Percentiles rank a stretch among this genome's conserved stretches.
Conservation (phyloP, 1,140 invertebrate species). For the Penaeus vannamei region DNA sequence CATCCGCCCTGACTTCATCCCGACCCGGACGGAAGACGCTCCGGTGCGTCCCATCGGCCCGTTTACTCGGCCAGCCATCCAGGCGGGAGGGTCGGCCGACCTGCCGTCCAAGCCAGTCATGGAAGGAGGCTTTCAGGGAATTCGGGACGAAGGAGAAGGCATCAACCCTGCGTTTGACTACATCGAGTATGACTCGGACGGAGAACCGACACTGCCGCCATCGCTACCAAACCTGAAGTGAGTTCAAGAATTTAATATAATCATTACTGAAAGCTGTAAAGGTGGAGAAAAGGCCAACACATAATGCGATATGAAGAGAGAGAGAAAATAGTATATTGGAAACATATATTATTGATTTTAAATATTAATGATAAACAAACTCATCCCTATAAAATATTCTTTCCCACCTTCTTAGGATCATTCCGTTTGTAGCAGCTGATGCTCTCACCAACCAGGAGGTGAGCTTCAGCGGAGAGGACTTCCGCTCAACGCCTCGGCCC, state of each 20-base stretch:
- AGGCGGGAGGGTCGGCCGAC: not conserved
- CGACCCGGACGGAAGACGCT: constrained; percentile 6
- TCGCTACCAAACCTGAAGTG: constrained; percentile 82
- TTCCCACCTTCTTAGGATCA: constrained; percentile 77
- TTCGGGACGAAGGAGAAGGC: constrained; percentile 37
- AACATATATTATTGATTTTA: not conserved
- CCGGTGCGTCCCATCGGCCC: constrained; percentile 7
- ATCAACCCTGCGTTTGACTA: constrained; percentile 38
- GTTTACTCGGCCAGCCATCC: not conserved
- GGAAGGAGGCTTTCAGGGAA: constrained; percentile 43
- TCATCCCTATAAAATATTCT: constrained; percentile 28
- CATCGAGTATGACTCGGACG: constrained; percentile 78
- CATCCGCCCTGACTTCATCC: not conserved
- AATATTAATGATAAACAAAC: not conserved
- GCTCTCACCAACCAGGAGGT: constrained; percentile 74
- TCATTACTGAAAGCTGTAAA: not conserved
- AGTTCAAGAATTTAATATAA: constrained; percentile 52
- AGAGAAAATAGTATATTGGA: too few species aligned
- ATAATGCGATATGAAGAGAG: not conserved
- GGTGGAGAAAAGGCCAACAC: not conserved
- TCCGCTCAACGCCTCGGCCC: constrained; percentile 13
- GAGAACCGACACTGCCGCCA: constrained; percentile 79
- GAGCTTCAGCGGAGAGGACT: constrained; percentile 35
- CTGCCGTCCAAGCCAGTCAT: constrained; percentile 49
- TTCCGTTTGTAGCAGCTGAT: constrained; percentile 85